Base-by-base conservation (phyloP, 1,140 invertebrate genomes). In the Mya arenaria region DNA sequence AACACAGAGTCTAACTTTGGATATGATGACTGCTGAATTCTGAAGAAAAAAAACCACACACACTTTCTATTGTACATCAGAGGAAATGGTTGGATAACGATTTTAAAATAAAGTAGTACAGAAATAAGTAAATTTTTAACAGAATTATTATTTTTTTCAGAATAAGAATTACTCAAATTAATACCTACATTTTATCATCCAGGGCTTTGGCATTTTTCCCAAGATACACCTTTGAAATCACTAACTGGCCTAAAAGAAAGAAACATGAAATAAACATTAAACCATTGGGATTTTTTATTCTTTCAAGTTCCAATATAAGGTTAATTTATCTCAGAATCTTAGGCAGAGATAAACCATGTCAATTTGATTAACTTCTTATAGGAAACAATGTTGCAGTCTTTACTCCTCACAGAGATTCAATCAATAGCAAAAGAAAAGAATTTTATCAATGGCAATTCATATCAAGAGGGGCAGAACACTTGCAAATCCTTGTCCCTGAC, bases 141-240 rank as follows among this genome's bases (percentile, higher is more conserved):
- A 52, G 48, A 52, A 52, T 23, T 52, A n/a, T n/a, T n/a, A n/a
- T 52, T 52, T 48, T 48, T 52, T 52, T 8, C 48, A n/a, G 48
- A 52, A n/a, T 52, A n/a, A 48, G 52, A 48, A 28, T 25, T 23
- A 60, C 25, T 62, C 23, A 23, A 48, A 28, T 39, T 66, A 41
- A 6, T 13, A 90, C 89, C 88, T 84, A 90, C 89, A 65, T 60
- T 83, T 84, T 83, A 30, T 89, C 87, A 86, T 88, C 87, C 66
- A 85, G 77, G 6, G 85, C 85, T 36, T 82, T 83, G 13, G 84
- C 85, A 89, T 87, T 90, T 85, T 90, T 91, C 34, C 90, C 90
- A 10, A 92, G 74, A 77, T 89, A 92, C 1, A 91, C 90, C 82
- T 92, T 92, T 2, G 88, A 86, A 32, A 92, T 86, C 23, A 92